Base-by-base conservation (phyloP, 2,113 vertebrate species). In the Chloropsis hardwickii region DNA sequence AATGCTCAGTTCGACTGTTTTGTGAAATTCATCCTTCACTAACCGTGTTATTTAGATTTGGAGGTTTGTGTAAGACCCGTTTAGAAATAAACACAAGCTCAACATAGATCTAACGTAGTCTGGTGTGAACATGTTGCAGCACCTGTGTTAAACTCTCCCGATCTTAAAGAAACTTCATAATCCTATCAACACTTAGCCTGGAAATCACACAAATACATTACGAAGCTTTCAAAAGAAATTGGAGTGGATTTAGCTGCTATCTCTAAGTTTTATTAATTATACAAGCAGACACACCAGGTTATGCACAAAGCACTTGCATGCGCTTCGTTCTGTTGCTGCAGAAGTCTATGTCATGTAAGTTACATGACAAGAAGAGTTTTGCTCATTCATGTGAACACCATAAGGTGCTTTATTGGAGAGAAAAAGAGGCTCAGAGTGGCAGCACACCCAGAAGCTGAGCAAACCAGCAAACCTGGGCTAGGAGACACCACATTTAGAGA, bases 251-350 rank as follows among this genome's bases (percentile, higher is more conserved):
- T 33, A 66, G 58, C 18, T 3, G 4, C 47, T 76, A 4, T 14
- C 28, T 29, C 2, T 0, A 45, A 21, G 9, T 57, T 74, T 51
- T 48, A 48, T 88, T 47, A 33, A 42, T 14, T 33, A 9, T 56
- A 29, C 0, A 1, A 82, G 29, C 0, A 7, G 33, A 54, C 37
- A 42, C 0, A 0, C 7, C 4, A 25, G 7, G 28, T 33, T 53
- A 6, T 27, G 8, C 35, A 53, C 22, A 40, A 54, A 57, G 42
- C 50, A 17, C 14, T 51, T 69, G 12, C 37, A 24, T 64, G 57
- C 4, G 0, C 51, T 66, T 79, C 22, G 27, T 47, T 11, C 69
- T 84, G 23, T 27, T 78, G 44, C 47, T 53, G 47, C 33, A 73
- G 29, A 53, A 73, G 33, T 40, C 44, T 11, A 1, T 11, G 24